Base-by-base conservation (phyloP, 2,797 vertebrate species). In the Fistularia commersonii region DNA sequence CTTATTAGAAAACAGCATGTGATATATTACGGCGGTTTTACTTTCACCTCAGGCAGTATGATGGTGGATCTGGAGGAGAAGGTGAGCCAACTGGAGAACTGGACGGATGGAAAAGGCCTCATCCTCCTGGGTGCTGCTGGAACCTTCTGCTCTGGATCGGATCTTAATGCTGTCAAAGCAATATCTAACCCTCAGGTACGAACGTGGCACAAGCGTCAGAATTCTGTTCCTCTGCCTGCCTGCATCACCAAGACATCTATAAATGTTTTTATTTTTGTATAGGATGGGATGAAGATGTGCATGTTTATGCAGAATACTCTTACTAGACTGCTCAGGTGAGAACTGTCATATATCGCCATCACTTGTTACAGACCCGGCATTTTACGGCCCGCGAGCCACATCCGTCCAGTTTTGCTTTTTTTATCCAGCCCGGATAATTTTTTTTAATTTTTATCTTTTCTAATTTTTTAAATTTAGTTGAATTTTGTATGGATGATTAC, bases 261-360 rank as follows among this genome's bases (percentile, higher is more conserved):
- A 23, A 23, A 9, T 35, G 8, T 6, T 9, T 57, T 58, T 62
- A 70, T 10, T 49, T 23, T 88, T 84, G 45, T 73, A 45, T 72
- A 99, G 96, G 96, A 96, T 68, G 96, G 96, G 46, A 87, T 93
- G 83, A 85, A 91, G 76, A 92, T 98, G 90, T 97, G 94, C 55
- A 96, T 96, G 94, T 97, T 97, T 72, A 99, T 99, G 96, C 97
- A 99, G 82, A 93, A 91, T 69, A 86, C 89, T 48, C 90, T 98
- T 57, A 96, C 92, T 59, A 93, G 94, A 72, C 86, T 99, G 11
- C 91, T 88, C 79, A 94, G 97, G 97, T 98, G 92, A 67, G 76
- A 8, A 6, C 23, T 51, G 13, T 36, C 1, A 1, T 38, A 48
- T 32, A 11, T 9, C 11, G 14, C 6, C 15, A 32, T n/a, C 9